phyloP scores from a whole-genome alignment of 2,888 invertebrate species.

The Cheilosia variabilis region DNA sequence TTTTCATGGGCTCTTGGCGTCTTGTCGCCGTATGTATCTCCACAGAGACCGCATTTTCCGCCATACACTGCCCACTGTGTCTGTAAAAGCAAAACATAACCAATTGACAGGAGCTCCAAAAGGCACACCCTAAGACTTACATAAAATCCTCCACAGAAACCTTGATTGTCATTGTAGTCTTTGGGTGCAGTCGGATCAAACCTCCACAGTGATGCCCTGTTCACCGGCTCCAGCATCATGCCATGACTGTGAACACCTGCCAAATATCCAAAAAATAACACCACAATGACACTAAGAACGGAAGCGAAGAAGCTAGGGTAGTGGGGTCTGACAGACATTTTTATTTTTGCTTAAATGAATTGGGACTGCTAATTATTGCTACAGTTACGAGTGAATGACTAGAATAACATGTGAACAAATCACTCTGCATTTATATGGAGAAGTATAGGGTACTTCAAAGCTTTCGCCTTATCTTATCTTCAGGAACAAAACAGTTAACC shows the following conservation, averaged over 20 bases:
- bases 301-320: neutral
- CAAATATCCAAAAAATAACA: constrained; percentile 32
- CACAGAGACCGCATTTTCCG: constrained; percentile 85
- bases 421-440: constrained; percentile 24
- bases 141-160: constrained; percentile 85
- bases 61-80: constrained; percentile 83
- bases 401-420: neutral
- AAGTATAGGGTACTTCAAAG: neutral
- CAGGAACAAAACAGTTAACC: neutral
- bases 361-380: neutral
- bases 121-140: constrained; percentile 75
- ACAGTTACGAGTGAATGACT: neutral
- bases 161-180: constrained; percentile 85
- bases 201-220: constrained; percentile 85
- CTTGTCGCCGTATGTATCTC: constrained; percentile 84
- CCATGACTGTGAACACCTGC: constrained; percentile 83
- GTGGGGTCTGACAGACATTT: neutral
- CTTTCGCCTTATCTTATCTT: constrained; percentile 38
- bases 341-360: neutral
- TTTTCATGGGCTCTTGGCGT: constrained; percentile 85
- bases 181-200: constrained; percentile 83
- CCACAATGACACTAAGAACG: neutral
- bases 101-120: too few species aligned
- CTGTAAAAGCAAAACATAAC: constrained; percentile 67
- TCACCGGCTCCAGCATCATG: constrained; percentile 85